phyloP scores from a whole-genome alignment of 2,888 invertebrate genomes.

The Tribolium freemani region DNA sequence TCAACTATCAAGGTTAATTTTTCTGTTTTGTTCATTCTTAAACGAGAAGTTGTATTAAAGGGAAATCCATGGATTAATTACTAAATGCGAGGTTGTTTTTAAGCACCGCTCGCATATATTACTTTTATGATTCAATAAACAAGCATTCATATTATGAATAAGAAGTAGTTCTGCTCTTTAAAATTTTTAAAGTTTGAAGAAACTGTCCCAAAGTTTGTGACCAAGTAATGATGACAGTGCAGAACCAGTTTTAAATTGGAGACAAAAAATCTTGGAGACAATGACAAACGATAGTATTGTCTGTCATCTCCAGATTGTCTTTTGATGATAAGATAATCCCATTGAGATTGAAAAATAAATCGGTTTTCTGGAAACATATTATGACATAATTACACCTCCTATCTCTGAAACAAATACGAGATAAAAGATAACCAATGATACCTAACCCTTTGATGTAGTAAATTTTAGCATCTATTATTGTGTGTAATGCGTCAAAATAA shows the following conservation, averaged over 20 bases:
- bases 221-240: too few relatives aligned
- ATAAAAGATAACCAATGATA: slow-evolving; percentile 1
- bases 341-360: not conserved
- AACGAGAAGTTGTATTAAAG: not conserved
- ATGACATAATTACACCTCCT: slow-evolving; percentile 3
- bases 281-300: not conserved
- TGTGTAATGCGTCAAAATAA: not conserved
- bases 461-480: slow-evolving; percentile 3
- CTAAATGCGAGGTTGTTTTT: not conserved
- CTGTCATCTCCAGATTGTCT: not conserved
- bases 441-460: not conserved
- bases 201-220: too few relatives aligned
- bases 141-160: not conserved
- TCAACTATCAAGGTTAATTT: slow-evolving; percentile 27
- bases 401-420: slow-evolving; percentile 6
- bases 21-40: not conserved
- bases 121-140: not conserved
- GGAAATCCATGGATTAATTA: slow-evolving; percentile 11
- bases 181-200: too few relatives aligned
- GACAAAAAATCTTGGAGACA: not conserved
- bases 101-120: not conserved
- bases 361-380: not conserved
- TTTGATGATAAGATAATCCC: not conserved
- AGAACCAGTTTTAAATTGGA: too few relatives aligned
- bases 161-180: not conserved